phyloP scores from a whole-genome alignment of 1,140 invertebrate genomes.

The Drosophila watanabei region DNA sequence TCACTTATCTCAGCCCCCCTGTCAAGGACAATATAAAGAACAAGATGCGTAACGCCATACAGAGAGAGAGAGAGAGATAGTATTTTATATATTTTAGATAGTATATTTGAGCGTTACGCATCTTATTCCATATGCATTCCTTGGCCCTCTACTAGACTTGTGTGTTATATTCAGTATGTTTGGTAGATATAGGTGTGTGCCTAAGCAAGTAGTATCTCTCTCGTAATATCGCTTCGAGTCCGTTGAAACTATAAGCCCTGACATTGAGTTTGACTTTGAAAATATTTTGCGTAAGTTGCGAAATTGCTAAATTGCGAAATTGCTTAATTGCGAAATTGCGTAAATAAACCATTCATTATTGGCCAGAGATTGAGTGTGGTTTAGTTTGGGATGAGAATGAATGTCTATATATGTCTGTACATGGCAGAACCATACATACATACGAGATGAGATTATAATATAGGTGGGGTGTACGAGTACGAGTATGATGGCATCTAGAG shows the following conservation, averaged over 20 bases:
- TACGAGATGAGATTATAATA: slow-evolving; percentile 52
- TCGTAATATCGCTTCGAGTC: slow-evolving; percentile 8
- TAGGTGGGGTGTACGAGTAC: slow-evolving; percentile 37
- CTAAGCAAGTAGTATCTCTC: not conserved
- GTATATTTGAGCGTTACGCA: not conserved
- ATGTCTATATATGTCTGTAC: slow-evolving; percentile 56
- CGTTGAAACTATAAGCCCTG: not conserved
- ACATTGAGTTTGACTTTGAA: not conserved
- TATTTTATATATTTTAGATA: too few relatives aligned
- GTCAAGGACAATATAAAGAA: not conserved
- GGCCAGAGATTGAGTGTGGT: slow-evolving; percentile 54
- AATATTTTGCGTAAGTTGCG: slow-evolving; percentile 21
- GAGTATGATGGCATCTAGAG: slow-evolving; percentile 65
- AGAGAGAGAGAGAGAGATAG: too few relatives aligned
- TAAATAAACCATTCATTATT: slow-evolving; percentile 15
- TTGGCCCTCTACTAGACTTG: slow-evolving; percentile 3
- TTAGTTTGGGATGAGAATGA: slow-evolving; percentile 54
- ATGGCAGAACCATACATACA: slow-evolving; percentile 47
- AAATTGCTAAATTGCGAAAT: slow-evolving; percentile 1
- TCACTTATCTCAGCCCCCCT: slow-evolving; percentile 28
- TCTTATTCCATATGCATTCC: not conserved
- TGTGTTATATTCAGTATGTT: not conserved
- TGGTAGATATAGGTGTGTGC: slow-evolving; percentile 9
- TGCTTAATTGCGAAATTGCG: slow-evolving; percentile 4
- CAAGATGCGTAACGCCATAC: not conserved